Evolutionary conservation across 2,888 invertebrate species (phyloP), one percentile per base, ranked within the genome.

Genomic region (Thymelicus sylvestris): DNA sequence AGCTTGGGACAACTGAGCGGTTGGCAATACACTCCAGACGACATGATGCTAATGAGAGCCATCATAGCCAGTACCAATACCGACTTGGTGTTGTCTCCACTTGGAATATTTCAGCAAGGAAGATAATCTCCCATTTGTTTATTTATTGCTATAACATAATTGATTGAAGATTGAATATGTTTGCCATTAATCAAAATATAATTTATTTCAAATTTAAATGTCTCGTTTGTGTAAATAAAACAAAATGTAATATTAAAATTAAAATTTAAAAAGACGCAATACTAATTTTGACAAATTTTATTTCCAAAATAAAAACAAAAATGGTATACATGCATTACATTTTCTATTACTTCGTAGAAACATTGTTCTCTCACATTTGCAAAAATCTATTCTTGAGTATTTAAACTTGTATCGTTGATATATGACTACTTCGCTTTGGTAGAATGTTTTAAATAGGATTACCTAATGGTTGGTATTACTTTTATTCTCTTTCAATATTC

Each of bases 1-100:
- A 95, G 95, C 74, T 88, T 96, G 12, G 96, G 96, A 0, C 95
- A 96, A 82, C 84, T 96, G 19, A 95, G 95, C 62, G 96, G 96
- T 0, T 96, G 96, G 96, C 93, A 95, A 73, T 90, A 95, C 74
- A 95, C 95, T 0, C 95, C 95, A 0, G 96, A 96, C 78, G 96
- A 96, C 76, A 92, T 96, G 86, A 95, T 96, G 83, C 88, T 95
- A 52, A 94, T 96, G 85, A 92, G 95, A 74, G 95, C 95, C 13
- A 92, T 96, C 74, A 94, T 96, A 44, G 94, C 95, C 31, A 95
- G 95, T 79, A 95, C 95, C 59, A 96, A 96, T 79, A 95, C 95
- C 1, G 95, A 96, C 82, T 86, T 96, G 74, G 94, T 95, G 74
- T 86, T 96, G 77, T 94, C 95, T 57, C 96, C 96, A 13, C 92